A percentile compares a stretch with the other conserved stretches of the same genome.
Conservation (phyloP, 2,797 vertebrate genomes). For the Stomatorhinus walkeri region DNA sequence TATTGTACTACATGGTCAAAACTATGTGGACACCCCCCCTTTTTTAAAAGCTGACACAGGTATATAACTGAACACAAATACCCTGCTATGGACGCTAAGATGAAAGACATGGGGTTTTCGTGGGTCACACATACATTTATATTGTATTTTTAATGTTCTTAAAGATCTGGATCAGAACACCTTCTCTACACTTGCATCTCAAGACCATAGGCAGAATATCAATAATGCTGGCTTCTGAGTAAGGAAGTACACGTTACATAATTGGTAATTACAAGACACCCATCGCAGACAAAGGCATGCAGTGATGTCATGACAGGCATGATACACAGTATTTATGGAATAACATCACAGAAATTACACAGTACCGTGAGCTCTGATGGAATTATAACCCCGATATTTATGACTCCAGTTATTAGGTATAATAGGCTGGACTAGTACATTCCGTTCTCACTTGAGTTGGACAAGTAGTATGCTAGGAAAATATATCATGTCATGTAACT, state of each 20-base stretch:
- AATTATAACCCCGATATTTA: background rate
- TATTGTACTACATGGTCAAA: background rate
- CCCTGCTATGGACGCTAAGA: background rate
- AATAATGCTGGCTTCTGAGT: background rate
- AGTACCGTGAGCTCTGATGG: background rate
- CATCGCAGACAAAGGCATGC: background rate
- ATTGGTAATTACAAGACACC: background rate
- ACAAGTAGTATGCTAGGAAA: background rate
- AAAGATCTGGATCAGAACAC: background rate
- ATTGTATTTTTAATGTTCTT: background rate
- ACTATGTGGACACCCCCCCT: background rate
- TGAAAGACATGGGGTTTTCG: background rate
- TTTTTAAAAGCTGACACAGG: background rate
- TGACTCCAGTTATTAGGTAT: background rate
- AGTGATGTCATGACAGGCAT: background rate
- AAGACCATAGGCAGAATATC: background rate
- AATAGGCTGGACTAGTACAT: background rate
- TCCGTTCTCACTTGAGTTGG: background rate
- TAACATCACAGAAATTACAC: background rate
- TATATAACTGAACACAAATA: background rate
- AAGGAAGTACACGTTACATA: background rate
- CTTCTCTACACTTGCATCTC: background rate
- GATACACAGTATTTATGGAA: background rate
- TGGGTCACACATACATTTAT: background rate
- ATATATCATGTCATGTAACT: background rate